These are phyloP conservation scores for Leptodactylus fuscus DNA, from an alignment of 2,113 vertebrate species.

Conservation along the genomic window DNA sequence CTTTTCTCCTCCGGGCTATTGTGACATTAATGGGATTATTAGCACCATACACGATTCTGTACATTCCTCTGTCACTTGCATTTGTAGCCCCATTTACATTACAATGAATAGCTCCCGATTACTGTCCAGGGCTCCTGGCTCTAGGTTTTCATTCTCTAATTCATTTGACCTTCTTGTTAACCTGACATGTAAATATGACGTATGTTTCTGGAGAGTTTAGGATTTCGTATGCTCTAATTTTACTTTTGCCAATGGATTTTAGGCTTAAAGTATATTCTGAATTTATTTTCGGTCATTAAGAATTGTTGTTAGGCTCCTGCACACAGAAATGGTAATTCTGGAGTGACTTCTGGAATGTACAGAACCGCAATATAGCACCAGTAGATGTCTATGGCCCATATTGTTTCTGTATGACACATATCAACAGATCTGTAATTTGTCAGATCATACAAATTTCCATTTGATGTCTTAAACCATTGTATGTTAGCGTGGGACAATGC, in stretches of 20 bases:
- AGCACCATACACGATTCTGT: conserved; percentile 24
- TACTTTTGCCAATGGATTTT: no score
- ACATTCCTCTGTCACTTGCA: conserved; percentile 37
- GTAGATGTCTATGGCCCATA: background rate
- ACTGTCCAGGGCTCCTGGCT: conserved; percentile 29
- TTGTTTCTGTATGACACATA: background rate
- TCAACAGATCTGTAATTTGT: no score
- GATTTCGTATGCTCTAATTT: background rate
- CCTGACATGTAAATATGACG: conserved; percentile 21
- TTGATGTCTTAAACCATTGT: no score
- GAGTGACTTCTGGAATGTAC: no score
- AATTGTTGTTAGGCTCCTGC: no score
- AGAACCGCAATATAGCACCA: no score
- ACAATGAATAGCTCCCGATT: conserved; percentile 44
- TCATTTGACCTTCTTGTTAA: conserved; percentile 24
- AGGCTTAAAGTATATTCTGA: no score
- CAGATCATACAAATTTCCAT: background rate
- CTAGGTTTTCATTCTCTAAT: background rate
- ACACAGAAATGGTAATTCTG: no score
- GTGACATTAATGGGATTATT: conserved; percentile 53
- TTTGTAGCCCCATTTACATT: conserved; percentile 37
- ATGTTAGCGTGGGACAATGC: no score
- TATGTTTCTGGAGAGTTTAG: background rate
- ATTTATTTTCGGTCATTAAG: no score
- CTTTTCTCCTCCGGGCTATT: conserved; percentile 25